Conservation (phyloP, 1,140 invertebrate genomes). For the Oryctes rhinoceros region DNA sequence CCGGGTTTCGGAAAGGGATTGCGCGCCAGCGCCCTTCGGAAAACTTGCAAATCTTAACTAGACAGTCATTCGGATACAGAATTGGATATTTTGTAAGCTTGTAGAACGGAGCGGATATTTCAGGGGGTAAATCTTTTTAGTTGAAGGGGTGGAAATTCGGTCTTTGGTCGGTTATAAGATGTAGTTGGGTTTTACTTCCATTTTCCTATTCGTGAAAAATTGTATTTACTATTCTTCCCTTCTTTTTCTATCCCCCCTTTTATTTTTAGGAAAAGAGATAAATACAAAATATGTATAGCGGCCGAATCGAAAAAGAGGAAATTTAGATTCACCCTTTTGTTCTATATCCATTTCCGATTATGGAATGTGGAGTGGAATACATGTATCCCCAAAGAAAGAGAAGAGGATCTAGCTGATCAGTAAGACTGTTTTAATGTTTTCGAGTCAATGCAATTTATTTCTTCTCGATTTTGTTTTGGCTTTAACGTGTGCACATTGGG, state of each 20-base stretch:
- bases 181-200: background rate
- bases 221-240: background rate
- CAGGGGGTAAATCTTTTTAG: no score
- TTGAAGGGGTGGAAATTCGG: background rate
- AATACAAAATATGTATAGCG: background rate
- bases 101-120: background rate
- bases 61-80: slow-evolving; percentile 13
- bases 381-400: no score
- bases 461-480: no score
- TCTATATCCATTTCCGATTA: no score
- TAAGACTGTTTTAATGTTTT: no score
- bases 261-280: background rate
- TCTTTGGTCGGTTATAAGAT: background rate
- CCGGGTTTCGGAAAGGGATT: background rate
- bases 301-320: background rate
- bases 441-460: no score
- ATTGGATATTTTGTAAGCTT: slow-evolving; percentile 22
- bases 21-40: background rate
- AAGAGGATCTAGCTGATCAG: no score
- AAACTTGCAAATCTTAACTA: slow-evolving; percentile 22
- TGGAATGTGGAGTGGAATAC: no score
- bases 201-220: background rate
- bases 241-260: background rate
- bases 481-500: no score
- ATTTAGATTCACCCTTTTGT: background rate